These are phyloP conservation scores for Montipora capricornis DNA, from an alignment of 64 coral and sea anemone species.

Conservation along the genomic window DNA sequence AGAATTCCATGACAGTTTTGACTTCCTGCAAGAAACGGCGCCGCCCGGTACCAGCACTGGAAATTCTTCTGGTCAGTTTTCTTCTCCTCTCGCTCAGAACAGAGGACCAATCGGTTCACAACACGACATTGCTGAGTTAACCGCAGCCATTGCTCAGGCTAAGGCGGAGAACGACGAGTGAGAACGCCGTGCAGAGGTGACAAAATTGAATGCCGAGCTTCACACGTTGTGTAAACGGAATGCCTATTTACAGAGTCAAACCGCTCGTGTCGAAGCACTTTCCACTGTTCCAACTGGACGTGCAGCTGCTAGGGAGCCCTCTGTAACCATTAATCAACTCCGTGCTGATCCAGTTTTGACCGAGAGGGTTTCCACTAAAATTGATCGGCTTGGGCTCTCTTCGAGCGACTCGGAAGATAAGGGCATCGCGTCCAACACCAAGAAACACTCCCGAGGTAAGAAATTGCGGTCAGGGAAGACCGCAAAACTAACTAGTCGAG, in stretches of 20 bases:
- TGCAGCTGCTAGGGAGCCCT: neutral
- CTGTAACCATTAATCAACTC: too few relatives aligned
- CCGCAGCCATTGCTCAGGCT: slow-evolving; percentile 7
- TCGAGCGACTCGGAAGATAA: too few relatives aligned
- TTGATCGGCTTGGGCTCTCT: too few relatives aligned
- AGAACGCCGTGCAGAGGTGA: neutral
- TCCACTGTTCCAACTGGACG: neutral
- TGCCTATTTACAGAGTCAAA: slow-evolving; percentile 8
- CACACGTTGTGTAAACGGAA: neutral
- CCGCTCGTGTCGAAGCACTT: neutral
- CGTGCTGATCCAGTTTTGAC: too few relatives aligned
- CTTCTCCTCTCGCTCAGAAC: neutral
- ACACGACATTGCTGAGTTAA: neutral
- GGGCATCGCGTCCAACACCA: too few relatives aligned
- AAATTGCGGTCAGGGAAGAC: slow-evolving; percentile 1
- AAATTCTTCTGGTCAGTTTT: neutral
- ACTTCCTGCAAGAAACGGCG: neutral
- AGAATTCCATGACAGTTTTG: slow-evolving; percentile 9
- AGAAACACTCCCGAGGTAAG: too few relatives aligned
- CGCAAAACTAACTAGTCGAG: slow-evolving; percentile 18
- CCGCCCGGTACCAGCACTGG: neutral
- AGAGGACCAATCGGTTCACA: neutral
- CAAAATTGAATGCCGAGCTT: neutral
- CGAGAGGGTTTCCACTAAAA: too few relatives aligned
- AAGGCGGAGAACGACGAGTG: neutral